These are phyloP conservation scores for Gavia stellata DNA, from an alignment of 2,113 vertebrate genomes.

Conservation along the genomic window DNA sequence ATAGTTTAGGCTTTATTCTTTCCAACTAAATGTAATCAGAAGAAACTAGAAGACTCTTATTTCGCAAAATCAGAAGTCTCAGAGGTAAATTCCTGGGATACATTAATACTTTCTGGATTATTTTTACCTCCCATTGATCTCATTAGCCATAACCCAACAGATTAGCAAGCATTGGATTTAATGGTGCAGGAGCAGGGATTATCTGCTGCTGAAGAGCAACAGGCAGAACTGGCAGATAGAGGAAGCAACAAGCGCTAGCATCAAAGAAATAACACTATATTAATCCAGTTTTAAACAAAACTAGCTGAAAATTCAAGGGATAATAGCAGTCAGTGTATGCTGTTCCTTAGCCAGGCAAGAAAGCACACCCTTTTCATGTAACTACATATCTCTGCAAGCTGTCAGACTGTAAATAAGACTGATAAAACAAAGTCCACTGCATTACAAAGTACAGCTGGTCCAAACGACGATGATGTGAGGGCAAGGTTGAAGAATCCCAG, in stretches of 20 bases:
- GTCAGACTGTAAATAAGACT: background rate
- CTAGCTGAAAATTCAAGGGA: background rate
- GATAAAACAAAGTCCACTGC: background rate
- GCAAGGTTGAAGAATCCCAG: background rate
- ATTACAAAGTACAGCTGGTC: background rate
- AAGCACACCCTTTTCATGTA: background rate
- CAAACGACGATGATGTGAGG: background rate
- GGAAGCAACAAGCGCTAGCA: background rate
- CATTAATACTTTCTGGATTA: background rate
- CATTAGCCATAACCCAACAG: background rate
- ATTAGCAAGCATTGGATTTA: background rate
- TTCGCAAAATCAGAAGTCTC: background rate
- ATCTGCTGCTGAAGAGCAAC: background rate
- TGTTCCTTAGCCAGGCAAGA: background rate
- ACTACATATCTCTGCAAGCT: background rate
- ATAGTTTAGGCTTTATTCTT: background rate
- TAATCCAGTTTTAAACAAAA: background rate
- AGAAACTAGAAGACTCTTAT: background rate
- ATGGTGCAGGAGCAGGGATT: background rate
- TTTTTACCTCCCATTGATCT: background rate
- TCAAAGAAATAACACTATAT: background rate
- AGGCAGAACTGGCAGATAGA: background rate
- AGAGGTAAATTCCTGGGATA: background rate
- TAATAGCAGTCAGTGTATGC: background rate
- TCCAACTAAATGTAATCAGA: background rate